Conservation (phyloP, 2,797 vertebrate species). For the Aeoliscus strigatus region DNA sequence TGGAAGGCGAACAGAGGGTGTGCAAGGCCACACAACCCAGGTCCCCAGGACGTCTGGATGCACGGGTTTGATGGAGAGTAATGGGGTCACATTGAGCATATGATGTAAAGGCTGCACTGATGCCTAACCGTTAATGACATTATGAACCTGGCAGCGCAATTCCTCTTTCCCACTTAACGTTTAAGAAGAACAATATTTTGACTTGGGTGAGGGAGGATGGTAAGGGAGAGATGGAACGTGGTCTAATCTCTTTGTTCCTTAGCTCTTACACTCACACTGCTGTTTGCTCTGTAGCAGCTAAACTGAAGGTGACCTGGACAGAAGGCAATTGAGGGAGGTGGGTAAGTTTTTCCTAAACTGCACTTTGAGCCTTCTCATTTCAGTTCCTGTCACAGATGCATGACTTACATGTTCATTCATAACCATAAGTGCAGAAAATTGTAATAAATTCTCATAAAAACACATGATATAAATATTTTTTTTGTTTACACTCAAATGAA, state of each 20-base stretch:
- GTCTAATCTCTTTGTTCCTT: conserved; percentile 47
- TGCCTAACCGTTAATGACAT: conserved; percentile 66
- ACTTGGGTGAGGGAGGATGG: conserved; percentile 5
- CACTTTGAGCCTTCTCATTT: neutral
- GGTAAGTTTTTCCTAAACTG: conserved; percentile 12
- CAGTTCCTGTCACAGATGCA: conserved; percentile 19
- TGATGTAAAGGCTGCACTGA: conserved; percentile 71
- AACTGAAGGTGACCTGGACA: conserved; percentile 52
- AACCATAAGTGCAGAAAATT: conserved; percentile 41
- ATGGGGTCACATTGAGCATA: conserved; percentile 79
- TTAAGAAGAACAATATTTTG: conserved; percentile 58
- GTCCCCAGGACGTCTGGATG: conserved; percentile 68
- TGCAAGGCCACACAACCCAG: conserved; percentile 56
- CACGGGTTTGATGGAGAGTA: conserved; percentile 76
- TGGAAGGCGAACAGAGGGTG: conserved; percentile 67
- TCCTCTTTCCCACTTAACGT: conserved; percentile 44
- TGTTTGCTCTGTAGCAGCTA: conserved; percentile 26
- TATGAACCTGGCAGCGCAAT: conserved; percentile 60
- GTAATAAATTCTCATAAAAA: conserved; percentile 51
- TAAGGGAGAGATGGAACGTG: conserved; percentile 1
- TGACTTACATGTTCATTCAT: conserved; percentile 35
- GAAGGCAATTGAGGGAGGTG: conserved; percentile 24
- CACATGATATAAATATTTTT: conserved; percentile 55
- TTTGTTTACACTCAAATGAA: conserved; percentile 55
- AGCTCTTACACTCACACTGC: conserved; percentile 15